Percentiles rank a stretch among this genome's conserved stretches.
Conservation (phyloP, 2,113 vertebrate species). For the Saccopteryx leptura region DNA sequence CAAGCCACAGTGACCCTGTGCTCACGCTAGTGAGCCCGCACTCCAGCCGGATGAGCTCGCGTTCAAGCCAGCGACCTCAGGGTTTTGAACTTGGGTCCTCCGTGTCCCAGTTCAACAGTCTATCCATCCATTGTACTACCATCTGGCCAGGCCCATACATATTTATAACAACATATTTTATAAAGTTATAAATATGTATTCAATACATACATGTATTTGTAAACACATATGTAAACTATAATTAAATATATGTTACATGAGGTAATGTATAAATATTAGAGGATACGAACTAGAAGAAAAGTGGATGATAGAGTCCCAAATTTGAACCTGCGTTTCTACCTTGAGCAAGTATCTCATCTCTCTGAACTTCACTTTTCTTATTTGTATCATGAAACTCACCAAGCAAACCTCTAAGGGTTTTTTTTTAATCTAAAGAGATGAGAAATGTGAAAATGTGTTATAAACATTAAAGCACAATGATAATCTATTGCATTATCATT, state of each 20-base stretch:
- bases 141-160: background rate
- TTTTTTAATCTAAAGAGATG: background rate
- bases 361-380: background rate
- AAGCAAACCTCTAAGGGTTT: background rate
- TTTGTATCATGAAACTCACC: background rate
- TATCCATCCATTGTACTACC: too few relatives aligned
- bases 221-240: background rate
- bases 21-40: too few relatives aligned
- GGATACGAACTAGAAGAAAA: background rate
- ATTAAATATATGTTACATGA: background rate
- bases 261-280: background rate
- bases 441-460: background rate
- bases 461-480: background rate
- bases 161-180: background rate
- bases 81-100: too few relatives aligned
- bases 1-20: too few relatives aligned
- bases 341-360: background rate
- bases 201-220: background rate
- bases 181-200: background rate
- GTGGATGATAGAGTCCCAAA: background rate
- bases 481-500: background rate
- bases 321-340: background rate
- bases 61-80: too few relatives aligned
- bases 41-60: too few relatives aligned
- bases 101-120: too few relatives aligned